phyloP scores from a whole-genome alignment of 2,888 invertebrate species.

The Sturmia bella region DNA sequence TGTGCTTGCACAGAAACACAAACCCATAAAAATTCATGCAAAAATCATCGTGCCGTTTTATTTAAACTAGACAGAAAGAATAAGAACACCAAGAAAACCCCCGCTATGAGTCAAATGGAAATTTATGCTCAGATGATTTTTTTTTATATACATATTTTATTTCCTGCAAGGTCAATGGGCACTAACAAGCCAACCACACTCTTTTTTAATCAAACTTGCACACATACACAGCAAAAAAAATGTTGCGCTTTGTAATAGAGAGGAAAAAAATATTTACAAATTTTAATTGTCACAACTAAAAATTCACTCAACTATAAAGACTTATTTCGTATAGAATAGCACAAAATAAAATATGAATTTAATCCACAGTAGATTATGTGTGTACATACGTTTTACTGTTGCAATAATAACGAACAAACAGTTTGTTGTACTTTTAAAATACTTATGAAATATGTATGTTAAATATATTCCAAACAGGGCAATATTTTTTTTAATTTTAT shows the following conservation, averaged over 20 bases:
- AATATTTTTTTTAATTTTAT: no score
- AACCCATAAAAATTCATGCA: not conserved
- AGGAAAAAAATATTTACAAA: not conserved
- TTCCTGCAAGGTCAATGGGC: constrained; percentile 67
- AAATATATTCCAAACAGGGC: no score
- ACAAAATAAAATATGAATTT: not conserved
- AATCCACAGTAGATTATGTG: no score
- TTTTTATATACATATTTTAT: constrained; percentile 28
- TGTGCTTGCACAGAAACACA: not conserved
- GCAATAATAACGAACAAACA: no score
- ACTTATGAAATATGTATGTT: no score
- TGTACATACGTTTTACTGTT: no score
- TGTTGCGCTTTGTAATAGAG: no score
- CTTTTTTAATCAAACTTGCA: constrained; percentile 9
- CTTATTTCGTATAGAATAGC: not conserved
- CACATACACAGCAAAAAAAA: not conserved
- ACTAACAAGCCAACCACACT: constrained; percentile 47
- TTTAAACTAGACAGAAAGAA: constrained; percentile 19
- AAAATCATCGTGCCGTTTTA: constrained; percentile 17
- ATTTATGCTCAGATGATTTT: constrained; percentile 42
- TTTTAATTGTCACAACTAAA: constrained; percentile 1
- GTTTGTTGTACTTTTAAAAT: no score
- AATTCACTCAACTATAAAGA: constrained; percentile 6
- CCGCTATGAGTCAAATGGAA: constrained; percentile 50
- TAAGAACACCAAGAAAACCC: constrained; percentile 11